These are phyloP conservation scores for Tenthredo livida DNA, from an alignment of 2,888 invertebrate species.

Conservation along the genomic window DNA sequence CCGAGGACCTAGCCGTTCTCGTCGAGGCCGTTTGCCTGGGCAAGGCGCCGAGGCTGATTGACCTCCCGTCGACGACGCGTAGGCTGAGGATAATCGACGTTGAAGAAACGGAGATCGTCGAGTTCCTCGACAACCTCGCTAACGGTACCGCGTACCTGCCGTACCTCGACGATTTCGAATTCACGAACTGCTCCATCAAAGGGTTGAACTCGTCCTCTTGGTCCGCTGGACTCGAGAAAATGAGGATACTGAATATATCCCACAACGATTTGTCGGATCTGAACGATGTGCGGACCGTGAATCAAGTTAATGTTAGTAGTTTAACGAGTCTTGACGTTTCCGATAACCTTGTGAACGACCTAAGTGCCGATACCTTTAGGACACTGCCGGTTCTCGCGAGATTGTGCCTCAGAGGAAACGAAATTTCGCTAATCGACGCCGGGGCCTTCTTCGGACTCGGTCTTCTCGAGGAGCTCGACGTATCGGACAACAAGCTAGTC, in stretches of 20 bases:
- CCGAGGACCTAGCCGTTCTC: slow-evolving; percentile 62
- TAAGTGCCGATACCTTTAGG: slow-evolving; percentile 81
- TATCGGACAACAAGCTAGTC: slow-evolving; percentile 85
- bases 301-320: slow-evolving; percentile 71
- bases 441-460: slow-evolving; percentile 82
- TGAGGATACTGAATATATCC: slow-evolving; percentile 70
- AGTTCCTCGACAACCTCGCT: slow-evolving; percentile 62
- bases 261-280: slow-evolving; percentile 66
- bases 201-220: slow-evolving; percentile 67
- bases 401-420: slow-evolving; percentile 86
- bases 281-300: slow-evolving; percentile 59
- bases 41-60: slow-evolving; percentile 57
- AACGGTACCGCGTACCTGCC: slow-evolving; percentile 54
- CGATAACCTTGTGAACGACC: slow-evolving; percentile 80
- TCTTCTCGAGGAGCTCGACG: slow-evolving; percentile 84
- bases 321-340: slow-evolving; percentile 83
- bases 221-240: slow-evolving; percentile 60
- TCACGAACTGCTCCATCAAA: slow-evolving; percentile 69
- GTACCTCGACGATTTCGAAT: slow-evolving; percentile 61
- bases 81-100: slow-evolving; percentile 63
- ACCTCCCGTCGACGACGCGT: slow-evolving; percentile 57
- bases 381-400: slow-evolving; percentile 82
- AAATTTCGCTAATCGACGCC: slow-evolving; percentile 81
- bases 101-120: slow-evolving; percentile 63
- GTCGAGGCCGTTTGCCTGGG: slow-evolving; percentile 62